Evolutionary conservation across 2,888 invertebrate genomes (phyloP), one percentile per base, ranked within the genome.

Genomic region (Stenodema calcarata): DNA sequence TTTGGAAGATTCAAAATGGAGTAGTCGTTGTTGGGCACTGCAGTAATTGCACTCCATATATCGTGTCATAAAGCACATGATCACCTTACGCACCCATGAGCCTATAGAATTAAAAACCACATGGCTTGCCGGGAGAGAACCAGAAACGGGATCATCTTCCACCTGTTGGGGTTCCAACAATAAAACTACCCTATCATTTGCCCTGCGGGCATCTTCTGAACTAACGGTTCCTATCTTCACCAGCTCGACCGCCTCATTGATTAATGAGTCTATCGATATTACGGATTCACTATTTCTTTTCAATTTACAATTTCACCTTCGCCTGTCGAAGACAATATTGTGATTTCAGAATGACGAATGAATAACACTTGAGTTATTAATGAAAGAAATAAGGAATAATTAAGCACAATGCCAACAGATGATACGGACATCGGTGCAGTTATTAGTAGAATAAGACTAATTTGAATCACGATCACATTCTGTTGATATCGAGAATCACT

Each of bases 91-190:
- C 2, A 35, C n/a, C 50, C 50, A 4, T 16, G n/a, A 16, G 50
- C n/a, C n/a, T 16, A n/a, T n/a, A 6, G 35, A 27, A 16, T 23
- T 1, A 30, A 41, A 18, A 14, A 41, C 6, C 73, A 75, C 73
- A 75, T 75, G 73, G 73, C 35, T 7, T 12, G 35, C 73, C 16
- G 23, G 1, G 62, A 18, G 16, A 75, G 35, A 35, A n/a, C n/a
- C 18, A 70, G 70, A 27, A 70, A 70, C 0, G 70, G 30, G 70
- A 75, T n/a, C 73, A 41, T 75, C 41, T 75, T 35, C 73, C 73
- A 75, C 73, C 73, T 75, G 73, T 75, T 16, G 35, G 73, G 14
- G 73, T n/a, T 41, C 18, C 41, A 75, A 75, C 73, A 75, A 75
- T 75, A n/a, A 75, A 75, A 41, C 73, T 35, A 30, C 73, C 73